A percentile compares a stretch with the other conserved stretches of the same genome.
Evolutionary conservation across 2,113 vertebrate species (phyloP).

Genomic region (Tyrannus savana): DNA sequence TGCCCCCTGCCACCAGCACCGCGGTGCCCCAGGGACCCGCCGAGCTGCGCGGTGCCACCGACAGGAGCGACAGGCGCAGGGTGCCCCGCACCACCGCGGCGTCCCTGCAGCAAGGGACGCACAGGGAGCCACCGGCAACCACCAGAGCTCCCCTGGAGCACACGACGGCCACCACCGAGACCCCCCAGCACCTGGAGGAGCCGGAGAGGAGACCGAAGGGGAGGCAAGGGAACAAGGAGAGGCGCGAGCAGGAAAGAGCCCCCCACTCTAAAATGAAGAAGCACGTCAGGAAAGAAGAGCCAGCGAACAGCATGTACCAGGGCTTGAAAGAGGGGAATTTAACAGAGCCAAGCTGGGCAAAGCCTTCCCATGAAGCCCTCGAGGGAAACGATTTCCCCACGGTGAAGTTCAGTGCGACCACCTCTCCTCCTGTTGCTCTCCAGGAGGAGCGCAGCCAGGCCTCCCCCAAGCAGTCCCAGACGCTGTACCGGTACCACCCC

Average conservation of each 20-base stretch:
- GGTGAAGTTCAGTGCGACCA: conserved; percentile 66
- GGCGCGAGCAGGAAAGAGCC: conserved; percentile 35
- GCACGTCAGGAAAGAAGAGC: conserved; percentile 3
- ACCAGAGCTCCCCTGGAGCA: neutral
- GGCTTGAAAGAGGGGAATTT: neutral
- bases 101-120: neutral
- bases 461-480: conserved; percentile 55
- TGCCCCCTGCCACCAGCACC: neutral
- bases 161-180: neutral
- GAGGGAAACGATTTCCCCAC: conserved; percentile 40
- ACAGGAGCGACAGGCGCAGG: conserved; percentile 23
- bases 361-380: neutral
- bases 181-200: neutral
- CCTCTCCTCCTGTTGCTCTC: conserved; percentile 38
- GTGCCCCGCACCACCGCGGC: neutral
- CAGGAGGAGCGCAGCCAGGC: conserved; percentile 39
- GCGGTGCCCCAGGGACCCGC: conserved; percentile 3
- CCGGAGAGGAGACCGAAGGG: neutral
- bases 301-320: neutral
- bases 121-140: neutral
- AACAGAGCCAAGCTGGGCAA: neutral
- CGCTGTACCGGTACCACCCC: conserved; percentile 31
- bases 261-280: conserved; percentile 69
- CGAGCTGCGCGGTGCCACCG: conserved; percentile 11
- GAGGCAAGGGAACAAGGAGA: neutral